These are phyloP conservation scores for Leptothorax acervorum DNA, from an alignment of 2,888 invertebrate species.

Conservation along the genomic window DNA sequence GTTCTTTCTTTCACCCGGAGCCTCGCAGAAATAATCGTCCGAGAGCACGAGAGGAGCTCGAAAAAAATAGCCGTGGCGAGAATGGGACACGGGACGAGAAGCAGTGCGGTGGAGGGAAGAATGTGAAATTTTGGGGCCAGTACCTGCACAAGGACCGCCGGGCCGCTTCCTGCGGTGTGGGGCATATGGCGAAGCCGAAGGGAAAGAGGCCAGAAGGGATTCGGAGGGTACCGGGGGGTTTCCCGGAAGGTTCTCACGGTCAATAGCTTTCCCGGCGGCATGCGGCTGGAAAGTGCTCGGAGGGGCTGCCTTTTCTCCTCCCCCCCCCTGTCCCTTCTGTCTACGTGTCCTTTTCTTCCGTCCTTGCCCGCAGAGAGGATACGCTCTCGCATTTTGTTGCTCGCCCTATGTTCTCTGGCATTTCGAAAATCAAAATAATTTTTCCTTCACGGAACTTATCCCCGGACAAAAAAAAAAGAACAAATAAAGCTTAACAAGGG, in stretches of 20 bases:
- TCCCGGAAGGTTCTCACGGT: conserved; percentile 85
- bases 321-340: not conserved
- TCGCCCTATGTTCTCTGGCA: not conserved
- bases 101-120: not conserved
- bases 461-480: too few species aligned
- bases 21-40: conserved; percentile 19
- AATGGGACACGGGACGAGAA: not conserved
- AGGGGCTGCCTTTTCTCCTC: conserved; percentile 56
- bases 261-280: conserved; percentile 82
- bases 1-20: not conserved
- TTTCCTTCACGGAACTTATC: not conserved
- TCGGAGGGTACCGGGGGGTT: conserved; percentile 64
- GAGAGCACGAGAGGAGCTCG: not conserved
- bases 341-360: not conserved
- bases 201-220: conserved; percentile 70
- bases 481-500: not conserved
- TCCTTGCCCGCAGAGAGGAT: conserved; percentile 1
- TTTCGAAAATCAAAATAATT: not conserved
- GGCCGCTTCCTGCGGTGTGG: conserved; percentile 80
- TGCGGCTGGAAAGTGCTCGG: conserved; percentile 69
- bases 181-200: conserved; percentile 81
- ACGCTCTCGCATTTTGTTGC: not conserved
- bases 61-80: not conserved
- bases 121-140: conserved; percentile 66
- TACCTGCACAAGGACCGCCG: conserved; percentile 70